These are phyloP conservation scores for Tethya wilhelma DNA, from an alignment of 37 sponge, comb jelly and placozoan genomes.

Conservation along the genomic window DNA sequence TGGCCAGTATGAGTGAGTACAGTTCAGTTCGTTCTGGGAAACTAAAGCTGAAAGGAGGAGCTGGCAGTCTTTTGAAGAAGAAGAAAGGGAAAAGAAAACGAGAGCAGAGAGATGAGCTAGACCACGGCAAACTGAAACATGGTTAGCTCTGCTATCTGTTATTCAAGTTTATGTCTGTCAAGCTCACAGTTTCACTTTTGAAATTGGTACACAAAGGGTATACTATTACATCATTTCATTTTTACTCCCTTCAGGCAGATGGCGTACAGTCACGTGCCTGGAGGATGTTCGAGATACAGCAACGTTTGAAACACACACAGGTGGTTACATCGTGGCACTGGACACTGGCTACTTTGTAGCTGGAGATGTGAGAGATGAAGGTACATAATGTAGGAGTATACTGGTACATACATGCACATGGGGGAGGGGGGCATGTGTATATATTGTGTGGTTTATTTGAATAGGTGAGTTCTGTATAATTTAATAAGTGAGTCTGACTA, in stretches of 20 bases:
- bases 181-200: not conserved
- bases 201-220: not conserved
- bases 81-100: conserved; percentile 38
- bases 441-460: no score
- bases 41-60: conserved; percentile 56
- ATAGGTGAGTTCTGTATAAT: no score
- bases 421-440: no score
- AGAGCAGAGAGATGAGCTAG: not conserved
- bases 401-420: no score
- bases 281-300: conserved; percentile 62
- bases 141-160: conserved; percentile 14
- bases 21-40: conserved; percentile 54
- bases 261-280: conserved; percentile 47
- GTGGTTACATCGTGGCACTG: conserved; percentile 65
- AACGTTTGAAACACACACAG: conserved; percentile 47
- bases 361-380: conserved; percentile 47
- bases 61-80: conserved; percentile 8
- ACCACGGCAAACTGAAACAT: conserved; percentile 37
- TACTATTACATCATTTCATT: not conserved
- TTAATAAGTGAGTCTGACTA: no score
- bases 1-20: conserved; percentile 47
- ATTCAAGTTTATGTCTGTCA: not conserved
- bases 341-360: conserved; percentile 59
- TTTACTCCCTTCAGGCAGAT: conserved; percentile 48
- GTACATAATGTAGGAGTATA: conserved; percentile 20